phyloP scores from a whole-genome alignment of 2,888 invertebrate genomes.

The Doris montereyensis region DNA sequence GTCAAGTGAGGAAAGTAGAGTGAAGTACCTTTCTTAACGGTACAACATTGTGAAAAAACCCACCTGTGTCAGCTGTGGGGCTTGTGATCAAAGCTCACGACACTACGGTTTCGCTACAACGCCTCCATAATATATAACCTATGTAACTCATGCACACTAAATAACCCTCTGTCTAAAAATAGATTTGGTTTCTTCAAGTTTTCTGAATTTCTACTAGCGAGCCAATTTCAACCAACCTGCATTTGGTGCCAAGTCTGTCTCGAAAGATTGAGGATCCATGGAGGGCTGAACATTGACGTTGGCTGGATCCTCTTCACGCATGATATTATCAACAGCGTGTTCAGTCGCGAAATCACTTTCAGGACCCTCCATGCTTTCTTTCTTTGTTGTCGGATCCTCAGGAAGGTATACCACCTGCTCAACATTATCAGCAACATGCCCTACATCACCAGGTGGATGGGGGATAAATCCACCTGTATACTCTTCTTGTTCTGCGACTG shows the following conservation, averaged over 20 bases:
- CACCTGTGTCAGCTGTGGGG: too few relatives aligned
- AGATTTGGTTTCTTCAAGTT: too few relatives aligned
- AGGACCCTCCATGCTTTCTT: slow-evolving; percentile 40
- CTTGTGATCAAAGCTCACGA: too few relatives aligned
- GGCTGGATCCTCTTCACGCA: slow-evolving; percentile 48
- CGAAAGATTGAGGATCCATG: background rate
- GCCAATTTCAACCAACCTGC: too few relatives aligned
- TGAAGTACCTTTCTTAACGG: too few relatives aligned
- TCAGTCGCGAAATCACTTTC: slow-evolving; percentile 27
- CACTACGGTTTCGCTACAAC: too few relatives aligned
- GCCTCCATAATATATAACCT: too few relatives aligned
- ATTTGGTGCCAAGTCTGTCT: background rate
- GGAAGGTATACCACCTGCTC: background rate
- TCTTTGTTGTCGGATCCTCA: slow-evolving; percentile 16
- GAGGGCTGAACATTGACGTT: slow-evolving; percentile 13
- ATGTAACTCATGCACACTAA: too few relatives aligned
- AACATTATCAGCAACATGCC: background rate
- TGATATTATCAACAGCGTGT: slow-evolving; percentile 48
- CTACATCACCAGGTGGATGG: slow-evolving; percentile 16
- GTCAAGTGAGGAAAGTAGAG: too few relatives aligned
- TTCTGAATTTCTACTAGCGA: too few relatives aligned
- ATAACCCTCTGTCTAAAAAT: too few relatives aligned
- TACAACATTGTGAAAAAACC: too few relatives aligned
- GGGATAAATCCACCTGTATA: background rate
- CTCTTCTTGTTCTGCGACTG: slow-evolving; percentile 50